Evolutionary conservation across 2,888 invertebrate species (phyloP), one percentile per base, ranked within the genome.

Genomic region (Phengaris alcon): DNA sequence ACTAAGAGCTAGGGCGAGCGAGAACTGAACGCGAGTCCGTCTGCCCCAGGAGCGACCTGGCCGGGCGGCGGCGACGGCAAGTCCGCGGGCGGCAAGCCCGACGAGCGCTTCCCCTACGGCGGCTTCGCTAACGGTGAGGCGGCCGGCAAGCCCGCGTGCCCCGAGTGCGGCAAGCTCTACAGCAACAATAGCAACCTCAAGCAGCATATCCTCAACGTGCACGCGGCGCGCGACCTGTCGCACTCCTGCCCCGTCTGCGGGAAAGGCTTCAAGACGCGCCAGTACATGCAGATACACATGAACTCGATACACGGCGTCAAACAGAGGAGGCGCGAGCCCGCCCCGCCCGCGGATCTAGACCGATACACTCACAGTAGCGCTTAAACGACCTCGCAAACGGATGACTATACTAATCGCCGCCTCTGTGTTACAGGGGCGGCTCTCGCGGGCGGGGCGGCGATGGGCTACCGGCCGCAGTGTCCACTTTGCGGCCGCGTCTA

Each of bases 401-500:
- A 82, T 86, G 68, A 82, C 76, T 76, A 77, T 81, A 85, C 88
- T 93, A 92, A 93, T 90, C 90, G 94, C 94, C 94, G 94, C 94
- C 94, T 94, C 94, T 94, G 94, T 94, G 94, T 94, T 94, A 91
- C 94, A 94, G 94, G 94, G 94, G 94, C 94, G 94, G 94, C 94
- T 89, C 93, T 94, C 87, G 91, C 91, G 91, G 93, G 93, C 90
- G 90, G 92, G 89, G 90, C 90, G 88, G 91, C 90, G 84, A 84
- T 88, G 85, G 91, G 91, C 89, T 93, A 93, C 89, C 94, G 95
- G 88, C 95, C 95, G 86, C 94, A 95, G 88, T 96, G 96, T 88
- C 95, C 95, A 82, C 95, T 95, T 91, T 96, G 95, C 94, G 95
- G 95, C 87, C 94, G 95, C 87, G 94, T 95, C 90, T 96, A 96